These are phyloP conservation scores for Megaceryle maxima DNA, from an alignment of 2,113 vertebrate genomes.

Conservation along the genomic window DNA sequence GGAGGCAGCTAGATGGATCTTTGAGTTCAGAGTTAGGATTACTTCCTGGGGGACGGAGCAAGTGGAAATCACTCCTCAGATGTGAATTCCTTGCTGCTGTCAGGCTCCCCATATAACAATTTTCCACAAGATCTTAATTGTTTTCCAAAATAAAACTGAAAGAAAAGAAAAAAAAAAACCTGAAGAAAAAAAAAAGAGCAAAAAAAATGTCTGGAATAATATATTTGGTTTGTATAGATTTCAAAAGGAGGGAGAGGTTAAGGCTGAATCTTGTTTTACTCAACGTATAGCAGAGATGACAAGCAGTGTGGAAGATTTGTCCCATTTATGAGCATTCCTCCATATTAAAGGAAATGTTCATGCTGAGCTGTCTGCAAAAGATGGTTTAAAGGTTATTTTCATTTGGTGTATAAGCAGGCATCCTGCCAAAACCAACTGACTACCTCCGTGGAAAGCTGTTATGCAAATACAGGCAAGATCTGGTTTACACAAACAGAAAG, in stretches of 20 bases:
- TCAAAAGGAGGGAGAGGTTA: neutral
- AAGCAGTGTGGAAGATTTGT: neutral
- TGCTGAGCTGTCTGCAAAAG: neutral
- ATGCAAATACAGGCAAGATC: neutral
- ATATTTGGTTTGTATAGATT: neutral
- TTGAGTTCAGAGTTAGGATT: neutral
- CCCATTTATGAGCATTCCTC: neutral
- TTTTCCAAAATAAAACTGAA: neutral
- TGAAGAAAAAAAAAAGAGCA: no score
- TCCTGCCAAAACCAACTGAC: neutral
- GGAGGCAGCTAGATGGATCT: neutral
- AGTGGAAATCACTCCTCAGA: neutral
- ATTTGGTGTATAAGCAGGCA: neutral
- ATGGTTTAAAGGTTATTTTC: neutral
- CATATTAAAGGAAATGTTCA: neutral
- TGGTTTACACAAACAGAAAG: neutral
- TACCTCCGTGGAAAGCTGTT: neutral
- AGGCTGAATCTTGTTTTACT: neutral
- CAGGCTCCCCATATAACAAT: neutral
- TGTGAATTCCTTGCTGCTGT: neutral
- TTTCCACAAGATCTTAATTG: neutral
- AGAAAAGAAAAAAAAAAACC: neutral
- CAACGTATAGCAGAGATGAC: neutral
- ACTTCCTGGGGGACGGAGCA: neutral
- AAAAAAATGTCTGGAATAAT: neutral